These are phyloP conservation scores for Dastarcus helophoroides DNA, from an alignment of 2,888 invertebrate genomes.

Conservation along the genomic window DNA sequence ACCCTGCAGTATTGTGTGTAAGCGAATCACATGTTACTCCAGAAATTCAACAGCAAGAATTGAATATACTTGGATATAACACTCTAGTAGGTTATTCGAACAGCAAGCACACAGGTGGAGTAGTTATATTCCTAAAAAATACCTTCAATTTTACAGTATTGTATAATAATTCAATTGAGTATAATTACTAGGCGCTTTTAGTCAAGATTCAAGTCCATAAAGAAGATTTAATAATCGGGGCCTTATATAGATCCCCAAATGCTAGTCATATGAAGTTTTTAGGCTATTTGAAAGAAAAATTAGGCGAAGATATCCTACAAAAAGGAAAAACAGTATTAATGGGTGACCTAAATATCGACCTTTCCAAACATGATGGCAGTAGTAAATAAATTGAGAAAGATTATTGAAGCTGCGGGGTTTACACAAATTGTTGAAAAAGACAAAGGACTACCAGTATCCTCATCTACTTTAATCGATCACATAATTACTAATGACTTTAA, in stretches of 20 bases:
- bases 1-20: neutral
- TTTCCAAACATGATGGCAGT: neutral
- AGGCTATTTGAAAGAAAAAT: neutral
- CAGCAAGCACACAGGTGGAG: conserved; percentile 1
- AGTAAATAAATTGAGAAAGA: neutral
- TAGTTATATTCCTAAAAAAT: neutral
- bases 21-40: neutral
- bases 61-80: conserved; percentile 2
- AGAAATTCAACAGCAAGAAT: neutral
- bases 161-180: neutral
- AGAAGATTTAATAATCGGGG: neutral
- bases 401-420: neutral
- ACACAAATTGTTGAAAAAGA: neutral
- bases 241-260: neutral
- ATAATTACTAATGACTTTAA: conserved; percentile 1
- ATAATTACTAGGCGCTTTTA: neutral
- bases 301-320: neutral
- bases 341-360: conserved; percentile 1
- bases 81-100: neutral
- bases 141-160: neutral
- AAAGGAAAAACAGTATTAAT: neutral
- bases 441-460: neutral
- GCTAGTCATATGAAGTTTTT: neutral
- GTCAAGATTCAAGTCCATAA: neutral
- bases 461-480: neutral